Evolutionary conservation across 2,113 vertebrate species (phyloP).

Genomic region (Rhinolophus sinicus): DNA sequence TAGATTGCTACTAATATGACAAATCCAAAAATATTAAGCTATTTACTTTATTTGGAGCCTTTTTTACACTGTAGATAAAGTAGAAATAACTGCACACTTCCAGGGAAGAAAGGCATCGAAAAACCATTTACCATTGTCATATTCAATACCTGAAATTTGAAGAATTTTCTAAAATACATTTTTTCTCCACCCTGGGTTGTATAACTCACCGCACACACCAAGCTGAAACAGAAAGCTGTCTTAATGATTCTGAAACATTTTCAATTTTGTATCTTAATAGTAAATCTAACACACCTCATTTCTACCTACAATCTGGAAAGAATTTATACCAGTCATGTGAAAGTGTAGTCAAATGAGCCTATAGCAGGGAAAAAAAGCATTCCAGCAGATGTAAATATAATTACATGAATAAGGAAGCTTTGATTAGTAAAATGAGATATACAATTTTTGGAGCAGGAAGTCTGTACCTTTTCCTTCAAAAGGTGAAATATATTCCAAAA

Average conservation of each 20-base stretch:
- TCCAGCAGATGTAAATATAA: not conserved
- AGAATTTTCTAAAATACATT: slow-evolving; percentile 99
- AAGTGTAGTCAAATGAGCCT: not conserved
- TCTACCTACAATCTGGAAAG: not conserved
- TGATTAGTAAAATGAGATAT: not conserved
- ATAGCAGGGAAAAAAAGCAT: not conserved
- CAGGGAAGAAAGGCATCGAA: not conserved
- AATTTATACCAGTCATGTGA: not conserved
- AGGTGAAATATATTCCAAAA: slow-evolving; percentile 19
- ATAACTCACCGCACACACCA: slow-evolving; percentile 99
- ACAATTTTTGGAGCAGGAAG: not conserved
- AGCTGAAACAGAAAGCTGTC: slow-evolving; percentile 86
- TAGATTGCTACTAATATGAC: not conserved
- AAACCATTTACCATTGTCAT: slow-evolving; percentile 20
- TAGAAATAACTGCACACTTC: not conserved
- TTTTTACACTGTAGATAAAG: not conserved
- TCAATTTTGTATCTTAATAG: slow-evolving; percentile 44
- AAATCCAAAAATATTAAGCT: not conserved
- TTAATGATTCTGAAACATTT: slow-evolving; percentile 60
- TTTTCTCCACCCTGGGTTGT: slow-evolving; percentile 97
- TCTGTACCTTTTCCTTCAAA: not conserved
- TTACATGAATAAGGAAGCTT: slow-evolving; percentile 8
- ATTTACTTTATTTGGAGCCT: slow-evolving; percentile 1
- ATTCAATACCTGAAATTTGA: slow-evolving; percentile 97
- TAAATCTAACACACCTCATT: not conserved